phyloP scores from a whole-genome alignment of 1,140 invertebrate genomes.

The Eubasilissa regina region DNA sequence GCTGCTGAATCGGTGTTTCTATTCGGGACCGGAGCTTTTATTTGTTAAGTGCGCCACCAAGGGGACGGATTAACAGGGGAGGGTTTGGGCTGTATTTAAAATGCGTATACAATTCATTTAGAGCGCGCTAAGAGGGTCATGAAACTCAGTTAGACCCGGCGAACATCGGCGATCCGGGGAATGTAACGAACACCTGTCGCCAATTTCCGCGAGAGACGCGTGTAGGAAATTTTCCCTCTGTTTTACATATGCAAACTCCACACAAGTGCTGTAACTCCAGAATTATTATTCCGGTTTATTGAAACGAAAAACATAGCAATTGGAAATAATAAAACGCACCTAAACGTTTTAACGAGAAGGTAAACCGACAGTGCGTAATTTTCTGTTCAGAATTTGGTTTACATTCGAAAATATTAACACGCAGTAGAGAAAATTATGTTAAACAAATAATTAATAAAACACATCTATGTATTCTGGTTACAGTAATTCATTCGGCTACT shows the following conservation, averaged over 20 bases:
- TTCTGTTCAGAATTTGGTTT: too few species aligned
- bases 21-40: conserved; percentile 24
- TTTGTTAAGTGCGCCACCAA: conserved; percentile 48
- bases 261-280: conserved; percentile 6
- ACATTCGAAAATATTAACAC: too few species aligned
- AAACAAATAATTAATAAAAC: too few species aligned
- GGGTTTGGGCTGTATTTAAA: conserved; percentile 50
- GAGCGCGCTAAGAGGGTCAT: conserved; percentile 41
- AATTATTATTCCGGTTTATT: conserved; percentile 38
- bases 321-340: conserved; percentile 28
- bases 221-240: conserved; percentile 14
- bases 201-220: conserved; percentile 26
- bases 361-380: too few species aligned
- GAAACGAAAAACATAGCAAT: conserved; percentile 27
- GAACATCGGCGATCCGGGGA: conserved; percentile 1
- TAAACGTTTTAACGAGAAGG: too few species aligned
- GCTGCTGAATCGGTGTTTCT: too few species aligned
- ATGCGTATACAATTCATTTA: conserved; percentile 53
- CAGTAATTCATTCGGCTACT: too few species aligned
- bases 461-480: too few species aligned
- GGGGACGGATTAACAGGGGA: conserved; percentile 49
- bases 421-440: too few species aligned
- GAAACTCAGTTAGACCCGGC: conserved; percentile 37
- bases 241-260: conserved; percentile 41
- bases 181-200: conserved; percentile 46